These are phyloP conservation scores for Scaptomyza polygonia DNA, from an alignment of 2,888 invertebrate genomes.

Conservation along the genomic window DNA sequence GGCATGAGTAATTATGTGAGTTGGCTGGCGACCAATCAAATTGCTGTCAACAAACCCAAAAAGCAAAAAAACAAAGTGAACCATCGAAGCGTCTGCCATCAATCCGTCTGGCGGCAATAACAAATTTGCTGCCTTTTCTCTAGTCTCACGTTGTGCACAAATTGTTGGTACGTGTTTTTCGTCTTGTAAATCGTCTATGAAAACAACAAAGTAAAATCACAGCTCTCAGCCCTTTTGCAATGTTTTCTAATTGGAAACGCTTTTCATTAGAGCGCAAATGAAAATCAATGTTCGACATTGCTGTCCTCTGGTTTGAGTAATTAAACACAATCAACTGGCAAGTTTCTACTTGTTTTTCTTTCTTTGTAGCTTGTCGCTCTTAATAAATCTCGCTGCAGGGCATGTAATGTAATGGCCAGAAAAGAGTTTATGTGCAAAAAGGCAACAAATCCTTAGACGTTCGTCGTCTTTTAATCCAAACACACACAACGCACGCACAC, in stretches of 20 bases:
- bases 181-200: slow-evolving; percentile 15
- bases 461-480: slow-evolving; percentile 43
- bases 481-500: slow-evolving; percentile 21
- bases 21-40: slow-evolving; percentile 48
- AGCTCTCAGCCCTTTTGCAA: slow-evolving; percentile 30
- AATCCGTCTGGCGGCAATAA: slow-evolving; percentile 26
- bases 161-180: slow-evolving; percentile 70
- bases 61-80: no score
- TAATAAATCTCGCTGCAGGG: slow-evolving; percentile 48
- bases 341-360: slow-evolving; percentile 6
- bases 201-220: slow-evolving; percentile 1
- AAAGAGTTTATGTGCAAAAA: slow-evolving; percentile 20
- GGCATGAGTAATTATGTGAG: slow-evolving; percentile 73
- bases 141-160: slow-evolving; percentile 39
- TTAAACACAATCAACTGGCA: slow-evolving; percentile 65
- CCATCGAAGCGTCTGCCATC: not conserved
- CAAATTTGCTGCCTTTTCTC: slow-evolving; percentile 12
- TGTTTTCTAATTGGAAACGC: slow-evolving; percentile 66
- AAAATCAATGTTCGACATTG: slow-evolving; percentile 62
- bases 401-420: slow-evolving; percentile 28
- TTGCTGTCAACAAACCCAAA: slow-evolving; percentile 47
- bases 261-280: slow-evolving; percentile 52
- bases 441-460: slow-evolving; percentile 45
- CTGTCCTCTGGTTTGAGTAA: slow-evolving; percentile 69
- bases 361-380: slow-evolving; percentile 13